Evolutionary conservation across 1,140 invertebrate genomes (phyloP).

Genomic region (Drosophila busckii): DNA sequence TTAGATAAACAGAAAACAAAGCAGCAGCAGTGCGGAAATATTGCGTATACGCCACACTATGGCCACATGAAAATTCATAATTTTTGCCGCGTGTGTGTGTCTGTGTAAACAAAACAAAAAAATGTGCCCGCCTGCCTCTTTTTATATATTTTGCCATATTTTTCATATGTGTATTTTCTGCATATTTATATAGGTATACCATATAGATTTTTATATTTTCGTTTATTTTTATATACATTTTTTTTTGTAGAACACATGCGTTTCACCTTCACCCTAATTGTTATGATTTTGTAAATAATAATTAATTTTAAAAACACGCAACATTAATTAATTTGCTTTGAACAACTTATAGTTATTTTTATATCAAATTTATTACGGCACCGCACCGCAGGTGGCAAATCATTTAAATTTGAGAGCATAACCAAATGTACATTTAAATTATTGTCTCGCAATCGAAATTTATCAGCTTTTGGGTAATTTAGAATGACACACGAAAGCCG

Average conservation of each 20-base stretch:
- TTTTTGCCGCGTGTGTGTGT: constrained; percentile 47
- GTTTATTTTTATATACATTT: constrained; percentile 10
- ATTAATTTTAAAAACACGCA: constrained; percentile 48
- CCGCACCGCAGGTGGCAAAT: constrained; percentile 26
- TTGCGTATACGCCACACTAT: constrained; percentile 58
- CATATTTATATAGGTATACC: constrained; percentile 6
- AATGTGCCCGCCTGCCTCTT: constrained; percentile 34
- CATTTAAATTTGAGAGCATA: constrained; percentile 16
- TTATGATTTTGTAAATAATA: constrained; percentile 65
- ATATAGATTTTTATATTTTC: constrained; percentile 19
- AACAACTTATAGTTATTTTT: too few relatives aligned
- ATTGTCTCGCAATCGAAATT: neutral
- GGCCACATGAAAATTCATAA: constrained; percentile 53
- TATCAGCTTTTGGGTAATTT: constrained; percentile 1
- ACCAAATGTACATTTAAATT: neutral
- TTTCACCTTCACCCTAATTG: constrained; percentile 73
- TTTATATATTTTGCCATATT: constrained; percentile 67
- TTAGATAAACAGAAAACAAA: constrained; percentile 64
- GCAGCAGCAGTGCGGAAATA: constrained; percentile 33
- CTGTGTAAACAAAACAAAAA: constrained; percentile 56
- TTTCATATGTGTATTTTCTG: constrained; percentile 51
- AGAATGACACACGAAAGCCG: constrained; percentile 12
- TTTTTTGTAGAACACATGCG: constrained; percentile 50
- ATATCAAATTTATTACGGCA: too few relatives aligned
- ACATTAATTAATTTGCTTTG: constrained; percentile 29